Percentiles rank a stretch among this genome's conserved stretches.
phyloP scores from a whole-genome alignment of 1,140 invertebrate species.

The Bicyclus anynana region DNA sequence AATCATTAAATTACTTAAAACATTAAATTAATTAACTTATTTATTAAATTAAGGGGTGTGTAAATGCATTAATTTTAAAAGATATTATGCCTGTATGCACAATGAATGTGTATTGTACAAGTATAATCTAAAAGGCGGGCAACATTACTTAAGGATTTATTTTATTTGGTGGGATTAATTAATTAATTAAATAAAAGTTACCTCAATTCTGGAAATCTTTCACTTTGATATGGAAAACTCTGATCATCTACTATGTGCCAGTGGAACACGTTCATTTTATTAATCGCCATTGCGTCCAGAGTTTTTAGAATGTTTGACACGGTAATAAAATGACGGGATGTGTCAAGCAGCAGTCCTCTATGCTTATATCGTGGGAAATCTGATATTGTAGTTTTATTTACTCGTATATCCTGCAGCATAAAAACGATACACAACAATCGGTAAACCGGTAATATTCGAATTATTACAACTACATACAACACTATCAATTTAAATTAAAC shows the following conservation, averaged over 20 bases:
- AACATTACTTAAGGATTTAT: neutral
- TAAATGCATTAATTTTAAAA: too few species aligned
- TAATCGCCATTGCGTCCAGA: conserved; percentile 90
- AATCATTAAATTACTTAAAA: neutral
- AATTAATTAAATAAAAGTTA: conserved; percentile 38
- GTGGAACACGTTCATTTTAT: conserved; percentile 95
- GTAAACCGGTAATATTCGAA: neutral
- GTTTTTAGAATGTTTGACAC: conserved; percentile 81
- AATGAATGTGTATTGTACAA: too few species aligned
- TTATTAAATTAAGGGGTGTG: too few species aligned
- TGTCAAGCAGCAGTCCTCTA: conserved; percentile 90
- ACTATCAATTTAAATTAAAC: neutral
- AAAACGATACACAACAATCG: neutral
- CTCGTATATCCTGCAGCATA: conserved; percentile 41
- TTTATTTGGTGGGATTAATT: neutral
- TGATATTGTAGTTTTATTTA: conserved; percentile 44
- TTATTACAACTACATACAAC: neutral
- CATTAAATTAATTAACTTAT: too few species aligned
- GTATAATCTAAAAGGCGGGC: too few species aligned
- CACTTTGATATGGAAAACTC: conserved; percentile 92
- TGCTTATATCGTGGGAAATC: conserved; percentile 87
- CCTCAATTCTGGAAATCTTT: conserved; percentile 85
- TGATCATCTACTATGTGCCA: conserved; percentile 97
- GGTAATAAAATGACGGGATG: conserved; percentile 88
- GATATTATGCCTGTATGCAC: too few species aligned